These are phyloP conservation scores for Blastomussa wellsi DNA, from an alignment of 92 coral and sea anemone species.

Conservation along the genomic window DNA sequence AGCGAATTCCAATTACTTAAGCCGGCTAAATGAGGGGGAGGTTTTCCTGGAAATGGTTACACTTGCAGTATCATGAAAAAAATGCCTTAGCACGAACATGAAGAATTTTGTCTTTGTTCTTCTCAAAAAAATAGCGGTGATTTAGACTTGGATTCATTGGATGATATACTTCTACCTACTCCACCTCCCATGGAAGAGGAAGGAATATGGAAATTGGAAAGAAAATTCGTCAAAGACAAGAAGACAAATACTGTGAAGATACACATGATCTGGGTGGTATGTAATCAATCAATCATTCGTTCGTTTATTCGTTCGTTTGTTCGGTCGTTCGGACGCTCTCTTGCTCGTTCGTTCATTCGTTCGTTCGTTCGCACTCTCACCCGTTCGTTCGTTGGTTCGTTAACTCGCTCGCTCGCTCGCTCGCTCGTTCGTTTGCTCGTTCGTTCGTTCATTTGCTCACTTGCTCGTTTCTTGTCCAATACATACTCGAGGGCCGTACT, in stretches of 20 bases:
- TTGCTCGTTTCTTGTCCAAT: too few relatives aligned
- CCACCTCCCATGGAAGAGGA: neutral
- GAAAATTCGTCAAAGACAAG: neutral
- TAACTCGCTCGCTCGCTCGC: too few relatives aligned
- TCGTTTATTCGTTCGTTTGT: neutral
- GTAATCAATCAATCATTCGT: neutral
- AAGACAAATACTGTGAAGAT: neutral
- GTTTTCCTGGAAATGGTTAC: too few relatives aligned
- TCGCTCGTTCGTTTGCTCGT: too few relatives aligned
- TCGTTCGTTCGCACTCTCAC: too few relatives aligned
- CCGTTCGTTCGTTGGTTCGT: neutral
- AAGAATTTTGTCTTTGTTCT: neutral
- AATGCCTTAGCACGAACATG: neutral
- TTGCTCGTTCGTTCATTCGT: neutral
- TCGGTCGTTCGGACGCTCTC: neutral
- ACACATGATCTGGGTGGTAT: slow-evolving; percentile 26
- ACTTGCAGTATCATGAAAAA: neutral
- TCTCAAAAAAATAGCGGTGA: neutral
- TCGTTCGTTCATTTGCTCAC: too few relatives aligned
- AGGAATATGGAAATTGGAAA: slow-evolving; percentile 32
- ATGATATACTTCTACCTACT: slow-evolving; percentile 14
- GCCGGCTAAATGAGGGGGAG: too few relatives aligned
- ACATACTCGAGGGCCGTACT: too few relatives aligned
- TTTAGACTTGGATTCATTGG: neutral
- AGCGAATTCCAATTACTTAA: too few relatives aligned